Conservation (phyloP, 2,888 invertebrate species). For the Dinocampus coccinellae region DNA sequence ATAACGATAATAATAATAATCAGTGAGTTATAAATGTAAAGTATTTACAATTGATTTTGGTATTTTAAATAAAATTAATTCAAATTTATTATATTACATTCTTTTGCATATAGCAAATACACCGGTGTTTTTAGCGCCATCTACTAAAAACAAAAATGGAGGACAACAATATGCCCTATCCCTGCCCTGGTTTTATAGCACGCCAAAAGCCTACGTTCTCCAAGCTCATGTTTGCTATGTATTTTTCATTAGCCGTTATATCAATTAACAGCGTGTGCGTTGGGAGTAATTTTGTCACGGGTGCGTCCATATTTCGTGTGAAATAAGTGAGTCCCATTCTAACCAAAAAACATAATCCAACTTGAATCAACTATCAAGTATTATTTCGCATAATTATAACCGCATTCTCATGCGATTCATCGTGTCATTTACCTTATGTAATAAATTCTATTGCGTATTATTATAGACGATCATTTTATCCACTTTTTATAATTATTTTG, state of each 20-base stretch:
- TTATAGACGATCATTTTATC: neutral
- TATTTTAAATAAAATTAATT: neutral
- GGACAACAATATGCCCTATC: slow-evolving; percentile 66
- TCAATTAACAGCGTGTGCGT: slow-evolving; percentile 59
- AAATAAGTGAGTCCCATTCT: slow-evolving; percentile 52
- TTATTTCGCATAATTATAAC: slow-evolving; percentile 60
- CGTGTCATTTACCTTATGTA: slow-evolving; percentile 59
- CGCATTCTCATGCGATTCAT: slow-evolving; percentile 49
- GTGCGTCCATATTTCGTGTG: slow-evolving; percentile 52
- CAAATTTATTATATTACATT: neutral
- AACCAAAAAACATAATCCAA: slow-evolving; percentile 59
- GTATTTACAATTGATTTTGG: too few relatives aligned
- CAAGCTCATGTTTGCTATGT: slow-evolving; percentile 62
- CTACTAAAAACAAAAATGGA: slow-evolving; percentile 67
- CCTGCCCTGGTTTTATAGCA: slow-evolving; percentile 64
- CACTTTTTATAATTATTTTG: neutral
- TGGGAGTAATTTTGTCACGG: slow-evolving; percentile 51
- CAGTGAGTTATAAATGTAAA: too few relatives aligned
- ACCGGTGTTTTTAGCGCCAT: slow-evolving; percentile 53
- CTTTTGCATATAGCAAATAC: neutral
- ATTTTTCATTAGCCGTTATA: slow-evolving; percentile 58
- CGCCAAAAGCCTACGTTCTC: slow-evolving; percentile 65
- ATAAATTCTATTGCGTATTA: slow-evolving; percentile 34
- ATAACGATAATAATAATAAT: too few relatives aligned
- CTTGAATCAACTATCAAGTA: slow-evolving; percentile 47